phyloP scores from a whole-genome alignment of 2,113 vertebrate species.

The Rhabdornis inornatus region DNA sequence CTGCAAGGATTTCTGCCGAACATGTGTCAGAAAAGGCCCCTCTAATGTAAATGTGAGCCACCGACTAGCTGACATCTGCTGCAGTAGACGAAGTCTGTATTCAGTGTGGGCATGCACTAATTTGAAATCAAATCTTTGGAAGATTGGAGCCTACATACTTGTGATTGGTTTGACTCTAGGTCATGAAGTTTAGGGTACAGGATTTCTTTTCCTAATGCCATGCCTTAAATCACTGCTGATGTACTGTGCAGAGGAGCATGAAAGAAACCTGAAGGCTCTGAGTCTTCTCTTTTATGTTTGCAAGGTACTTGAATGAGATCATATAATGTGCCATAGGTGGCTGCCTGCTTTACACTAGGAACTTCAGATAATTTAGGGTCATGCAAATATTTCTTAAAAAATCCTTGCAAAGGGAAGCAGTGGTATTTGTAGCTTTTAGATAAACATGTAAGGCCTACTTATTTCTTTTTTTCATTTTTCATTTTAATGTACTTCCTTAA shows the following conservation, averaged over 20 bases:
- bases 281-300: not conserved
- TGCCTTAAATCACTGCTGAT: not conserved
- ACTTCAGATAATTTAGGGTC: not conserved
- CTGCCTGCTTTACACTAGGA: not conserved
- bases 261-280: not conserved
- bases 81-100: not conserved
- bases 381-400: not conserved
- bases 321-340: not conserved
- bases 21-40: not conserved
- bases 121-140: not conserved
- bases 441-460: not conserved
- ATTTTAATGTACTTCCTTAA: not conserved
- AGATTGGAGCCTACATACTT: not conserved
- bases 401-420: not conserved
- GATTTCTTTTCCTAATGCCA: not conserved
- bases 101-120: rapidly evolving
- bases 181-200: not conserved
- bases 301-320: not conserved
- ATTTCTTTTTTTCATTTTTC: not conserved
- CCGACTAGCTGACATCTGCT: not conserved
- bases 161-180: not conserved
- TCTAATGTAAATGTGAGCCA: not conserved
- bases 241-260: too few relatives aligned
- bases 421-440: not conserved
- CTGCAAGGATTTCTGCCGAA: not conserved